phyloP scores from a whole-genome alignment of 2,888 invertebrate genomes.

The Lamellibrachia satsuma region DNA sequence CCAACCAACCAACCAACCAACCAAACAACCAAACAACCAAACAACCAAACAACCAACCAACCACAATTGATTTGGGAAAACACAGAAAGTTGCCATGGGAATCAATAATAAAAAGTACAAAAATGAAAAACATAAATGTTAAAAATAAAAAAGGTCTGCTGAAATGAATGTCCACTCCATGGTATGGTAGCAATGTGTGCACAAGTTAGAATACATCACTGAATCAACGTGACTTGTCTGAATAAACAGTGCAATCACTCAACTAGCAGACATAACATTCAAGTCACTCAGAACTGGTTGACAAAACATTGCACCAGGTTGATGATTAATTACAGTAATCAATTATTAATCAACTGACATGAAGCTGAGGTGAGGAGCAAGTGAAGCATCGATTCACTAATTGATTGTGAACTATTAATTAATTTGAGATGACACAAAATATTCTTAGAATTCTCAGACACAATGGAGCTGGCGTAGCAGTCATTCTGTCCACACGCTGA shows the following conservation, averaged over 20 bases:
- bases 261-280: neutral
- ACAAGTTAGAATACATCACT: too few relatives aligned
- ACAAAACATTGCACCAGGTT: neutral
- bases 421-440: neutral
- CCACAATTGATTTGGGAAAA: too few relatives aligned
- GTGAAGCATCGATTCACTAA: neutral
- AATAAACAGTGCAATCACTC: neutral
- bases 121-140: too few relatives aligned
- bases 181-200: too few relatives aligned
- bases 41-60: too few relatives aligned
- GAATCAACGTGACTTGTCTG: neutral
- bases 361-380: neutral
- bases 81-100: too few relatives aligned
- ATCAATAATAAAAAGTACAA: too few relatives aligned
- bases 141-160: too few relatives aligned
- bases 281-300: neutral
- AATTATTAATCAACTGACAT: neutral
- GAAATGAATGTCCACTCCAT: too few relatives aligned
- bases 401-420: neutral
- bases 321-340: constrained; percentile 3
- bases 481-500: neutral
- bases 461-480: neutral
- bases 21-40: too few relatives aligned
- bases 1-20: too few relatives aligned
- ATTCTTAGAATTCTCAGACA: neutral